Evolutionary conservation across 2,113 vertebrate genomes (phyloP).

Genomic region (Eleginops maclovinus): DNA sequence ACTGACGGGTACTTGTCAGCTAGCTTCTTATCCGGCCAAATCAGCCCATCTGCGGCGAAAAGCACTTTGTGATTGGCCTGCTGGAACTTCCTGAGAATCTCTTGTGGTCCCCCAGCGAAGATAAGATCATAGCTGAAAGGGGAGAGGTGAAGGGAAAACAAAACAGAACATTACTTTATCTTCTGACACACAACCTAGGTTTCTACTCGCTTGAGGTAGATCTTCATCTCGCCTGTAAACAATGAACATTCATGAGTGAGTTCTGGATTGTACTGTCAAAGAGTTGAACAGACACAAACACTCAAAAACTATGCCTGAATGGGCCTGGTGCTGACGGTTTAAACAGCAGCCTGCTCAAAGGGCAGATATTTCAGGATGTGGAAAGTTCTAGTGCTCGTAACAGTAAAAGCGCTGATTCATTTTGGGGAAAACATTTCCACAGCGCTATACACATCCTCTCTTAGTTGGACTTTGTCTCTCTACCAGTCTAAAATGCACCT

Average conservation of each 20-base stretch:
- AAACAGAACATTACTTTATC: slow-evolving; percentile 13
- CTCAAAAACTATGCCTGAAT: neutral
- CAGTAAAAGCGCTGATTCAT: slow-evolving; percentile 24
- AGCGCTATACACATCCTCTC: slow-evolving; percentile 7
- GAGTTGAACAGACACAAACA: no score
- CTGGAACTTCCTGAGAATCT: slow-evolving; percentile 93
- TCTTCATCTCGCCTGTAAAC: slow-evolving; percentile 47
- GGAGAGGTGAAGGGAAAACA: slow-evolving; percentile 25
- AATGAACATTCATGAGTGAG: slow-evolving; percentile 26
- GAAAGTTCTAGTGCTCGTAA: slow-evolving; percentile 26
- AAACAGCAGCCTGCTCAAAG: slow-evolving; percentile 15
- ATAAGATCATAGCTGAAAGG: slow-evolving; percentile 93
- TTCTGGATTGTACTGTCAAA: no score
- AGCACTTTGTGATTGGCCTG: slow-evolving; percentile 92
- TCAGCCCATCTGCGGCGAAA: slow-evolving; percentile 92
- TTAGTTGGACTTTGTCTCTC: neutral
- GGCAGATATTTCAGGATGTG: slow-evolving; percentile 33
- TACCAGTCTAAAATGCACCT: neutral
- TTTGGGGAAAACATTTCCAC: slow-evolving; percentile 15
- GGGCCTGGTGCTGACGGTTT: slow-evolving; percentile 22
- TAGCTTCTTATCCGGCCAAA: slow-evolving; percentile 95
- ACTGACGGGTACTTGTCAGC: slow-evolving; percentile 93
- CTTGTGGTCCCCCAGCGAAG: slow-evolving; percentile 93
- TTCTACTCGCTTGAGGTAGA: slow-evolving; percentile 36
- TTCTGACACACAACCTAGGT: slow-evolving; percentile 10